A percentile compares a stretch with the other conserved stretches of the same genome.
phyloP scores from a whole-genome alignment of 1,140 invertebrate genomes.

The Achroia grisella region DNA sequence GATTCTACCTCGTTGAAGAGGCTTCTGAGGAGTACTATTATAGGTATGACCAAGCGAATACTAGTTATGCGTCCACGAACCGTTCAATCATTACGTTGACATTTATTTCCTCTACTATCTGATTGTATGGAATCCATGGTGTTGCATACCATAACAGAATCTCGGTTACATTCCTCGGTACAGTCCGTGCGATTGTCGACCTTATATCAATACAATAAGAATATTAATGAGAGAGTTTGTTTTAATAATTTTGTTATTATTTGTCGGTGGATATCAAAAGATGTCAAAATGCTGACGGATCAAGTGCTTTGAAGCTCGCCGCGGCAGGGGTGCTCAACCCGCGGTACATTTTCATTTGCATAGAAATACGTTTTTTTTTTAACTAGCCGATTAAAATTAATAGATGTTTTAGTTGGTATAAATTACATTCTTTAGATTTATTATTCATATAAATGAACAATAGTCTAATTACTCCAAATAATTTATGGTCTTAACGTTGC shows the following conservation, averaged over 20 bases:
- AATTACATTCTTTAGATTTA: neutral
- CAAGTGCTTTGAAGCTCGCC: conserved; percentile 38
- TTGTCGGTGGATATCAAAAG: conserved; percentile 65
- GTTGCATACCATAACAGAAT: conserved; percentile 11
- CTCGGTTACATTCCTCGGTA: conserved; percentile 8
- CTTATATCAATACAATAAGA: too few relatives aligned
- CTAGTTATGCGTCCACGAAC: neutral
- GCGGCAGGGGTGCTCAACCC: conserved; percentile 38
- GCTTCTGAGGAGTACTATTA: too few relatives aligned
- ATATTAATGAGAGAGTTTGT: conserved; percentile 18
- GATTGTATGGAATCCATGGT: conserved; percentile 5
- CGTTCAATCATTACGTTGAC: neutral
- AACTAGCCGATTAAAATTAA: conserved; percentile 32
- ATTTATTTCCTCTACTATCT: conserved; percentile 3
- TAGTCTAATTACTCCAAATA: too few relatives aligned
- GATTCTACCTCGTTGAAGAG: too few relatives aligned
- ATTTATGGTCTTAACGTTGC: too few relatives aligned
- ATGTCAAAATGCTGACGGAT: conserved; percentile 64
- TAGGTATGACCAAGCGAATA: conserved; percentile 1
- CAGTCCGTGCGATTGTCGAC: too few relatives aligned
- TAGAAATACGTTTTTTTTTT: conserved; percentile 40
- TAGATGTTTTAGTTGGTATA: conserved; percentile 18
- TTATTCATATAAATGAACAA: too few relatives aligned
- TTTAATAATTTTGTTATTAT: conserved; percentile 54
- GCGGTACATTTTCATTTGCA: conserved; percentile 30